Evolutionary conservation across 2,888 invertebrate species (phyloP).

Genomic region (Andrena praecox): DNA sequence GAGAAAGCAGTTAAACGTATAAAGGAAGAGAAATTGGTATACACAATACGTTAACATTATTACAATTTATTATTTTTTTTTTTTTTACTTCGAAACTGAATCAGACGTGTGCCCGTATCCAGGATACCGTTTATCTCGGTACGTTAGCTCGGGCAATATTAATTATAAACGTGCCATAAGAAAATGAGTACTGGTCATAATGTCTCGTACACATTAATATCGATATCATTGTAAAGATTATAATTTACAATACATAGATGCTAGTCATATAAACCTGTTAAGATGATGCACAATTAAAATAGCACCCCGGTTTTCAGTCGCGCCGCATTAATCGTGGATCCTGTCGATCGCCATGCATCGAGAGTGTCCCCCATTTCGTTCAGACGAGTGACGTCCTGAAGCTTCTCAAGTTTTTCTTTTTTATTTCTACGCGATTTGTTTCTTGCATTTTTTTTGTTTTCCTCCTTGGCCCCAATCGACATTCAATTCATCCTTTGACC

Average conservation of each 20-base stretch:
- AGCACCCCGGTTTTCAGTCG: slow-evolving; percentile 82
- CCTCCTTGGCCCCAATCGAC: slow-evolving; percentile 74
- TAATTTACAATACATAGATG: slow-evolving; percentile 84
- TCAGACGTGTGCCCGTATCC: slow-evolving; percentile 73
- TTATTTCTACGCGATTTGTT: slow-evolving; percentile 55
- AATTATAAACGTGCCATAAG: slow-evolving; percentile 84
- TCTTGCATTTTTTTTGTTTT: slow-evolving; percentile 46
- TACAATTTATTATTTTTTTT: slow-evolving; percentile 81
- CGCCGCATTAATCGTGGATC: slow-evolving; percentile 72
- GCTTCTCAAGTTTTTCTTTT: slow-evolving; percentile 50
- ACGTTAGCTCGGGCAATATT: slow-evolving; percentile 76
- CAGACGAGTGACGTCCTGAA: slow-evolving; percentile 59
- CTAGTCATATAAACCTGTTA: slow-evolving; percentile 81
- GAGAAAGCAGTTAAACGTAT: slow-evolving; percentile 35
- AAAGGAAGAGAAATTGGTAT: slow-evolving; percentile 46
- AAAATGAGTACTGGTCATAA: slow-evolving; percentile 83
- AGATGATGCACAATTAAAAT: slow-evolving; percentile 82
- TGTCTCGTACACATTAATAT: slow-evolving; percentile 78
- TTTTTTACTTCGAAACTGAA: slow-evolving; percentile 77
- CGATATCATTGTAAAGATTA: slow-evolving; percentile 82
- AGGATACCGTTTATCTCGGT: slow-evolving; percentile 76
- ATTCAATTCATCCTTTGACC: slow-evolving; percentile 63
- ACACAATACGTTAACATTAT: slow-evolving; percentile 73
- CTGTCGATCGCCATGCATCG: slow-evolving; percentile 58
- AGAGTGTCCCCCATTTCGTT: slow-evolving; percentile 40